Evolutionary conservation across 2,888 invertebrate species (phyloP), one percentile per base, ranked within the genome.

Genomic region (Tetragonisca angustula): DNA sequence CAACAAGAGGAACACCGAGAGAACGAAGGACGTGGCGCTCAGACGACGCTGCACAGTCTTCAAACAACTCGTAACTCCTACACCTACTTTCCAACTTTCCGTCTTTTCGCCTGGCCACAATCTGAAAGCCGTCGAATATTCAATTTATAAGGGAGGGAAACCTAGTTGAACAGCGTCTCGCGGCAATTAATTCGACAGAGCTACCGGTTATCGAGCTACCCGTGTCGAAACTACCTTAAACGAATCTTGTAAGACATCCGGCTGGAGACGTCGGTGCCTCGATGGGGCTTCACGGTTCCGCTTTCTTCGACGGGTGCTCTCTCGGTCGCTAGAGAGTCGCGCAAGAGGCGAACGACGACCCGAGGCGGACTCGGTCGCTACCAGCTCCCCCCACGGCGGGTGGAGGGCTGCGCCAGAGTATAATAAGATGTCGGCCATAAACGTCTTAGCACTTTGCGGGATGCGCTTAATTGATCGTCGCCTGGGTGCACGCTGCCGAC

Each of bases 371-470:
- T 59, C 82, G 76, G 77, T 71, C 56, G 75, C 32, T 52, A 76
- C 83, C n/a, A n/a, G 13, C 82, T n/a, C 84, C 85, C 86, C 75
- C 43, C 43, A 9, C 43, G 9, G 43, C 1, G 43, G 43, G 9
- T n/a, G 43, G 43, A 43, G 9, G 43, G 64, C 27, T 83, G 79
- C 62, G 82, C 87, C 85, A 70, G 73, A 70, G 90, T 91, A 92
- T 92, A 92, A 93, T 93, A 93, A 93, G 93, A 93, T 91, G 92
- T 92, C 92, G 91, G 91, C 91, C 93, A 92, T 93, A 93, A 93
- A 93, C 93, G 93, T 93, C 93, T 93, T 93, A 93, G 92, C 93
- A 93, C 93, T 93, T 93, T 91, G 91, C 91, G 90, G 93, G 93
- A 89, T 93, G 92, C 93, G 91, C 91, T 93, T 93, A 93, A 93